Conservation (phyloP, 2,888 invertebrate genomes). For the Cerastis rubricosa region DNA sequence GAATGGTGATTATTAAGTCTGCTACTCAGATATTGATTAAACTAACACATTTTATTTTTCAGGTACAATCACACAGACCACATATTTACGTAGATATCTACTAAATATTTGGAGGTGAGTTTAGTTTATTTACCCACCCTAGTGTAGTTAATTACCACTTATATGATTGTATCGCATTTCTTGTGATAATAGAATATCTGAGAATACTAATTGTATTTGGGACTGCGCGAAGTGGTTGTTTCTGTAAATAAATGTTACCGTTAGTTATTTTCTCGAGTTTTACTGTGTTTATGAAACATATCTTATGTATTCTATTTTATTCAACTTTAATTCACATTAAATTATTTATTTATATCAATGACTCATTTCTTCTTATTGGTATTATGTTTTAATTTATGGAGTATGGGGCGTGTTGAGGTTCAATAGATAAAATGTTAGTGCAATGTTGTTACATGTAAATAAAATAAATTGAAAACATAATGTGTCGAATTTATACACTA, state of each 20-base stretch:
- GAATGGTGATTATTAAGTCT: not conserved
- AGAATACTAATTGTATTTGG: slow-evolving; percentile 49
- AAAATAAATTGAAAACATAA: slow-evolving; percentile 64
- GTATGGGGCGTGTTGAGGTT: slow-evolving; percentile 49
- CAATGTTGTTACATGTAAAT: slow-evolving; percentile 76
- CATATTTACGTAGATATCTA: slow-evolving; percentile 52
- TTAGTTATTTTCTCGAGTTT: slow-evolving; percentile 59
- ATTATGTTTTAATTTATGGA: slow-evolving; percentile 53
- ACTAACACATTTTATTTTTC: slow-evolving; percentile 33
- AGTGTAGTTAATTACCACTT: slow-evolving; percentile 63
- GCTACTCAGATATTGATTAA: not conserved
- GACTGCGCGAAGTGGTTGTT: slow-evolving; percentile 68
- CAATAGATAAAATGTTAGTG: slow-evolving; percentile 62
- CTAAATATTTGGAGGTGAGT: slow-evolving; percentile 59
- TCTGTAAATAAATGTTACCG: slow-evolving; percentile 81
- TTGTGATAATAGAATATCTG: slow-evolving; percentile 80
- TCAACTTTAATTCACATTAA: slow-evolving; percentile 61
- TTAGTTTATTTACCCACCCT: slow-evolving; percentile 63
- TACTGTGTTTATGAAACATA: slow-evolving; percentile 61
- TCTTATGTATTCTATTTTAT: slow-evolving; percentile 54
- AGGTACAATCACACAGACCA: slow-evolving; percentile 57
- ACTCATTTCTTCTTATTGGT: slow-evolving; percentile 60
- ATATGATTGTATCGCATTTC: slow-evolving; percentile 71
- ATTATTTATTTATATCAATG: slow-evolving; percentile 67
- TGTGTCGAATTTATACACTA: slow-evolving; percentile 76